A percentile compares a stretch with the other conserved stretches of the same genome.
Evolutionary conservation across 1,140 invertebrate genomes (phyloP).

Genomic region (Leguminivora glycinivorella): DNA sequence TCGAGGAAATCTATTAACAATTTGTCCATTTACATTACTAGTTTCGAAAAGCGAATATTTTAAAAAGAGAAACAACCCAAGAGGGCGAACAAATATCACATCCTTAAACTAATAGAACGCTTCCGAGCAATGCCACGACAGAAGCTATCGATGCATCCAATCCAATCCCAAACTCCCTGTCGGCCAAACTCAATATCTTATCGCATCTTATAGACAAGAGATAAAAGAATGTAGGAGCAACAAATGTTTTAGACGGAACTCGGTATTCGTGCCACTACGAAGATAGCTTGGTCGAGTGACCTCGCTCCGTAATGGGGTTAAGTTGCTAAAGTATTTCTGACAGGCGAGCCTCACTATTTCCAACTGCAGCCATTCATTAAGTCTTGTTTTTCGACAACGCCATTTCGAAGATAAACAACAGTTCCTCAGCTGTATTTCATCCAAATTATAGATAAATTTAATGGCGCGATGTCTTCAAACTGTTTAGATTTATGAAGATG

Average conservation of each 20-base stretch:
- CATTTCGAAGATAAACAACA: neutral
- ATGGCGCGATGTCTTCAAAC: neutral
- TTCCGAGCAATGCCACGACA: slow-evolving; percentile 4
- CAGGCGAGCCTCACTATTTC: neutral
- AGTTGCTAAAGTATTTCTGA: slow-evolving; percentile 19
- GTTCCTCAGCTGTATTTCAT: neutral
- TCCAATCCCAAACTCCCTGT: slow-evolving; percentile 15
- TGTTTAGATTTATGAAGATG: neutral
- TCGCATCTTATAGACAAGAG: slow-evolving; percentile 17
- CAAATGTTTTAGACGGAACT: slow-evolving; percentile 24
- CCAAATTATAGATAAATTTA: neutral
- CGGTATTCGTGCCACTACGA: neutral
- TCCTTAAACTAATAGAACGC: slow-evolving; percentile 17
- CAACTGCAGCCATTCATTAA: slow-evolving; percentile 6
- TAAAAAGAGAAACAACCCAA: neutral
- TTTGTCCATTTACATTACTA: neutral
- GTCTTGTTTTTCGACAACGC: neutral
- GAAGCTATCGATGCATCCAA: slow-evolving; percentile 20
- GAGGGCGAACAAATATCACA: neutral
- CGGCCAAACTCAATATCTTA: slow-evolving; percentile 27
- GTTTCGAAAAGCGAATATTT: neutral
- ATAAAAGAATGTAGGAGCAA: slow-evolving; percentile 24
- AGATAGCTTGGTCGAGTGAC: slow-evolving; percentile 9
- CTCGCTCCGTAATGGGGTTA: slow-evolving; percentile 11
- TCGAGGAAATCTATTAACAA: neutral